Evolutionary conservation across 2,888 invertebrate species (phyloP).

Genomic region (Cinara cedri): DNA sequence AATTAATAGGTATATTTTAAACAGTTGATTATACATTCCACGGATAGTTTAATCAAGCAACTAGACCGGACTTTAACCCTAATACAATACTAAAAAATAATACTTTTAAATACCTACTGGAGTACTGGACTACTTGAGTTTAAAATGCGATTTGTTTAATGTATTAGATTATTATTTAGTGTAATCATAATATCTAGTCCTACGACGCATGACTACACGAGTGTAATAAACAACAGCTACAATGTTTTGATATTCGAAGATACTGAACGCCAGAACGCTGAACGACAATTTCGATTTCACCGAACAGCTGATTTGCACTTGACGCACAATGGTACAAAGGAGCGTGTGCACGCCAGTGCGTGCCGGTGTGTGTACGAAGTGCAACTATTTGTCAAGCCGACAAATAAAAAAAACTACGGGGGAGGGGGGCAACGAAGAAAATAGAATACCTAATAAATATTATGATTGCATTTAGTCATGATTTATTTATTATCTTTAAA

Average conservation of each 20-base stretch:
- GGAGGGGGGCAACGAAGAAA: too few relatives aligned
- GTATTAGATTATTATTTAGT: background rate
- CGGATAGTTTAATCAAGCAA: background rate
- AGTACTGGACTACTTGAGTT: too few relatives aligned
- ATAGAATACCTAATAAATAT: too few relatives aligned
- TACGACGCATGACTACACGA: too few relatives aligned
- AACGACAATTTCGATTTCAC: constrained; percentile 33
- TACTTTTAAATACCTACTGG: background rate
- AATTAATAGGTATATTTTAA: background rate
- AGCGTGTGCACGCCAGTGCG: constrained; percentile 9
- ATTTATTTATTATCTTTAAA: too few relatives aligned
- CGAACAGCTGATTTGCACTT: constrained; percentile 42
- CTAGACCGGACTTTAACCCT: too few relatives aligned
- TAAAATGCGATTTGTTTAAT: background rate
- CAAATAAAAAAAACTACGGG: too few relatives aligned
- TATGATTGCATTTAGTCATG: too few relatives aligned
- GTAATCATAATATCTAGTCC: too few relatives aligned
- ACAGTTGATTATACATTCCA: background rate
- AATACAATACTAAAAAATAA: background rate
- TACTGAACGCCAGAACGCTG: background rate
- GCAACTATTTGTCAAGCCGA: too few relatives aligned
- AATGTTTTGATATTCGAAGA: constrained; percentile 8
- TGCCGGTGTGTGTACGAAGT: background rate
- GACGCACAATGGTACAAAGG: constrained; percentile 34
- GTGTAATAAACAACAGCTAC: too few relatives aligned